Conservation (phyloP, 2,113 vertebrate species). For the Hydrochoerus hydrochaeris region DNA sequence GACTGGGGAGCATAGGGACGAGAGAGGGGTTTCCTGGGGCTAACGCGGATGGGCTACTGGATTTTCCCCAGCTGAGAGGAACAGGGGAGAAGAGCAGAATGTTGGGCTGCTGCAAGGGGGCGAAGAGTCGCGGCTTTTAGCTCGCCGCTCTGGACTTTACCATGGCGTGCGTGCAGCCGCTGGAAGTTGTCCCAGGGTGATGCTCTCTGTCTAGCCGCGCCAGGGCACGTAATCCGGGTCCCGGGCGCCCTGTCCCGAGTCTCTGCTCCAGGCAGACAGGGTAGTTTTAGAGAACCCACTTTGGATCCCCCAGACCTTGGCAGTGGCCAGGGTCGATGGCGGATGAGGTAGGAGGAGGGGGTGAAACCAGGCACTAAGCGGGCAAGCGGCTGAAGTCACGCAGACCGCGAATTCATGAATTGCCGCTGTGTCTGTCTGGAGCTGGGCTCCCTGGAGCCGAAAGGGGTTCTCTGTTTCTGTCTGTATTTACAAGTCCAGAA, state of each 20-base stretch:
- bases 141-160: conserved; percentile 68
- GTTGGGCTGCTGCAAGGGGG: conserved; percentile 37
- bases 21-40: conserved; percentile 55
- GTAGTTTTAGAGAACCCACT: neutral
- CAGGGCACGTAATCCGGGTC: conserved; percentile 15
- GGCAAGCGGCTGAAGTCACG: conserved; percentile 65
- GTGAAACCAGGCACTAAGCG: neutral
- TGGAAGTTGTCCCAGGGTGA: conserved; percentile 76
- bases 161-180: conserved; percentile 56
- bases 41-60: neutral
- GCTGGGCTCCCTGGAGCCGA: conserved; percentile 53
- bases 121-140: conserved; percentile 61
- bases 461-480: conserved; percentile 64
- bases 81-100: neutral
- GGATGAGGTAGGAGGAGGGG: neutral
- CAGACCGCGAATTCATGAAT: conserved; percentile 76
- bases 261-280: neutral
- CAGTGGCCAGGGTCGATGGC: neutral
- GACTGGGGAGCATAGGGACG: neutral
- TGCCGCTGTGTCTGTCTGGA: conserved; percentile 70
- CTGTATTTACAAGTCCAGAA: conserved; percentile 72
- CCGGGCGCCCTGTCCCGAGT: conserved; percentile 24
- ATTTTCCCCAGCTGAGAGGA: neutral
- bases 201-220: conserved; percentile 60
- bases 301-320: conserved; percentile 10